Percentiles rank a stretch among this genome's conserved stretches.
These are phyloP conservation scores for Agriopis aurantiaria DNA, from an alignment of 2,888 invertebrate species.

Conservation along the genomic window DNA sequence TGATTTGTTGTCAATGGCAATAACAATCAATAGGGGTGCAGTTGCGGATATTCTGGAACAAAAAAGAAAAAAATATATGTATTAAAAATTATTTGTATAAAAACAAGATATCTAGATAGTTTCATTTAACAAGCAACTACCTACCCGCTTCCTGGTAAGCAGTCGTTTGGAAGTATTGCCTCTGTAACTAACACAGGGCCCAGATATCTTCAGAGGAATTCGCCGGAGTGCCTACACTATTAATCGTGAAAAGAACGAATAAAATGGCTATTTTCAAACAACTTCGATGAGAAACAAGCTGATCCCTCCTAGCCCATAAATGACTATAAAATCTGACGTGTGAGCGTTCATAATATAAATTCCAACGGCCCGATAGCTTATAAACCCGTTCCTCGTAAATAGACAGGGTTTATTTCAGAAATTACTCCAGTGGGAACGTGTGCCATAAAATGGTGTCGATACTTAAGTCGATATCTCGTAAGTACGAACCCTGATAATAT, in stretches of 20 bases:
- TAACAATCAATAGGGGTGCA: background rate
- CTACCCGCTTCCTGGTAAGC: no score
- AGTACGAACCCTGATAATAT: constrained; percentile 42
- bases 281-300: constrained; percentile 22
- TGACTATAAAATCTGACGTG: constrained; percentile 51
- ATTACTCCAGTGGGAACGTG: constrained; percentile 68
- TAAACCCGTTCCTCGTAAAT: constrained; percentile 71
- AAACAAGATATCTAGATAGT: no score
- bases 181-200: no score
- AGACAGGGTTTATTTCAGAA: constrained; percentile 67
- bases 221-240: no score
- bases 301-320: constrained; percentile 33
- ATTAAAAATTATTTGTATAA: no score
- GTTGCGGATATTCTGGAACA: background rate
- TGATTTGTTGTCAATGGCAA: constrained; percentile 20
- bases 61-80: background rate
- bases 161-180: no score
- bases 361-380: constrained; percentile 71
- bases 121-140: no score
- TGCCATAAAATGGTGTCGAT: constrained; percentile 67
- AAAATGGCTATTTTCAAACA: constrained; percentile 2
- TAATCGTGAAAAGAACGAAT: background rate
- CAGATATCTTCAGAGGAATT: no score
- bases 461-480: constrained; percentile 47
- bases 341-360: constrained; percentile 63